Conservation (phyloP, 2,888 invertebrate species). For the Oscheius sp. region DNA sequence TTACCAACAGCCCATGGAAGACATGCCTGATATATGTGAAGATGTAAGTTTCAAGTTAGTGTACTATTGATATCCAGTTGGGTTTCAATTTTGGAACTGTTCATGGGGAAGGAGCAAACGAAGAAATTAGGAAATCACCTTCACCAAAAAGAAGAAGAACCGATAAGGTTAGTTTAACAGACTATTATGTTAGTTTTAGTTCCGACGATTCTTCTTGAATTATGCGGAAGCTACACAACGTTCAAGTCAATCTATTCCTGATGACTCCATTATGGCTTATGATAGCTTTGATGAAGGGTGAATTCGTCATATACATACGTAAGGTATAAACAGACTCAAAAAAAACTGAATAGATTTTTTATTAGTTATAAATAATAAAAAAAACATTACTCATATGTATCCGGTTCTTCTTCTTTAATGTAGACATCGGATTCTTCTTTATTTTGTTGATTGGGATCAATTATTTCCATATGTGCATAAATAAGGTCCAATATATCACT, state of each 20-base stretch:
- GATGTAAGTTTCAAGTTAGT: too few species aligned
- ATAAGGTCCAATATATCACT: neutral
- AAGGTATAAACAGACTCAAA: too few species aligned
- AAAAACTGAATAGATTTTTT: too few species aligned
- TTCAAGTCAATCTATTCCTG: neutral
- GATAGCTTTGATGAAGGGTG: slow-evolving; percentile 19
- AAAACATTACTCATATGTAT: too few species aligned
- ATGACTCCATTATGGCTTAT: slow-evolving; percentile 23
- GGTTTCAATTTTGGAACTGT: neutral
- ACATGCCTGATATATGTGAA: too few species aligned
- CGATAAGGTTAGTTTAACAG: neutral
- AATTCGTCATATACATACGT: too few species aligned
- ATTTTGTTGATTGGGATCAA: too few species aligned
- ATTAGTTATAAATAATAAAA: too few species aligned
- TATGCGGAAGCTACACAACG: slow-evolving; percentile 28
- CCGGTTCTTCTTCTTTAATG: too few species aligned
- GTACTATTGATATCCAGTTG: neutral
- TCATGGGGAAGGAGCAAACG: neutral
- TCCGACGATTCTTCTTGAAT: slow-evolving; percentile 36
- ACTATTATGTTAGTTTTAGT: slow-evolving; percentile 19
- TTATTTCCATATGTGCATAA: too few species aligned
- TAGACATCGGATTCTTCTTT: too few species aligned
- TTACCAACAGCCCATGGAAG: neutral
- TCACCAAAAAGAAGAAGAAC: neutral
- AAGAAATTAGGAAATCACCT: neutral